These are phyloP conservation scores for Drosophila demipolita DNA, from an alignment of 2,888 invertebrate species.

Conservation along the genomic window DNA sequence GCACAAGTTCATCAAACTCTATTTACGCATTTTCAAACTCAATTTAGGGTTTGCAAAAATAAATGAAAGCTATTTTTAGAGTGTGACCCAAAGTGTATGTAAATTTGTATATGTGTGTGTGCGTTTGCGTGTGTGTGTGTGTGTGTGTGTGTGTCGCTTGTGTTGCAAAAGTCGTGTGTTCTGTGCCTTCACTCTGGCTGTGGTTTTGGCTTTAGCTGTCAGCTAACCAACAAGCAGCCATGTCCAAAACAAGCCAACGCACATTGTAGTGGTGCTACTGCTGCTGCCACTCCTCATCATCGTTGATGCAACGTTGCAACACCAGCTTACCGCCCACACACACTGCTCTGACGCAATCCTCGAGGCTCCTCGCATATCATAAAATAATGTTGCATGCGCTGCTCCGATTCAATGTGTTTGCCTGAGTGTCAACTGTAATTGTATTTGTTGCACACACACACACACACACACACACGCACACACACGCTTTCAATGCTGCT, in stretches of 20 bases:
- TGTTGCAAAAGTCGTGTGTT: constrained; percentile 15
- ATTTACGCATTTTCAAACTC: neutral
- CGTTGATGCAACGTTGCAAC: neutral
- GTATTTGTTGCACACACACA: constrained; percentile 48
- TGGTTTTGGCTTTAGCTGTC: constrained; percentile 25
- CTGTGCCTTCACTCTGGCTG: neutral
- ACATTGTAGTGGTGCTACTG: constrained; percentile 7
- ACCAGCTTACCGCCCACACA: neutral
- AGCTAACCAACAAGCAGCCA: constrained; percentile 41
- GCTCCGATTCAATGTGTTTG: constrained; percentile 38
- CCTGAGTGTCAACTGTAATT: constrained; percentile 61
- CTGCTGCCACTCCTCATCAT: neutral
- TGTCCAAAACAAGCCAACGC: constrained; percentile 38
- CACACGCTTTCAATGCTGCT: constrained; percentile 12
- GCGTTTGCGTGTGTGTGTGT: neutral
- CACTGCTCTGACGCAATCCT: neutral
- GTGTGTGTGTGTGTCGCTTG: constrained; percentile 16
- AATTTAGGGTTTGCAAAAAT: neutral
- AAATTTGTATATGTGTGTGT: neutral
- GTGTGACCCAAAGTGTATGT: neutral
- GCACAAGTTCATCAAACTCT: neutral
- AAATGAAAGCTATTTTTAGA: constrained; percentile 20
- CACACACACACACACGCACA: constrained; percentile 27
- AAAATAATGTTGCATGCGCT: constrained; percentile 72
- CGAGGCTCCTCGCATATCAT: constrained; percentile 61